Conservation (phyloP, 2,113 vertebrate genomes). For the Perognathus longimembris region DNA sequence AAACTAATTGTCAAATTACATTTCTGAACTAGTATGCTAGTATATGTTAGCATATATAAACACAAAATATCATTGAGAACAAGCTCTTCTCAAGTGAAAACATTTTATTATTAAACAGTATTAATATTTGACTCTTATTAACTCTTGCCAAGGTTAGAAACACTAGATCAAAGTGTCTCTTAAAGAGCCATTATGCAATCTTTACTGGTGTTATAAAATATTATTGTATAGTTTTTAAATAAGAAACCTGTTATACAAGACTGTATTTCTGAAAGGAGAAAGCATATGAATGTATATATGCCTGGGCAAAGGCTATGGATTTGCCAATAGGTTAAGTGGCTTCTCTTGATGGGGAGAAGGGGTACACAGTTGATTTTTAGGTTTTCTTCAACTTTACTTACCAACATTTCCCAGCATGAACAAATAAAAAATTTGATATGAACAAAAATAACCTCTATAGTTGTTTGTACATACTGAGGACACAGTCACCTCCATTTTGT, state of each 20-base stretch:
- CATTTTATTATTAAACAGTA: not conserved
- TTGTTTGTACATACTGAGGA: not conserved
- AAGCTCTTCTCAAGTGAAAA: not conserved
- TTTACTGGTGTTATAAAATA: not conserved
- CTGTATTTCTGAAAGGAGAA: not conserved
- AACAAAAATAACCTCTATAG: not conserved
- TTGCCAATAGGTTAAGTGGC: not conserved
- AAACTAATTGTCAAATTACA: constrained; percentile 2
- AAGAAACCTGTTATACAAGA: not conserved
- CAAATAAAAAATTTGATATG: not conserved
- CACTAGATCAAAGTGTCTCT: not conserved
- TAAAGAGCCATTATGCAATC: not conserved
- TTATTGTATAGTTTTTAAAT: not conserved
- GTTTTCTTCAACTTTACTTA: constrained; percentile 26
- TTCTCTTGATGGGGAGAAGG: not conserved
- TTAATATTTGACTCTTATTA: not conserved
- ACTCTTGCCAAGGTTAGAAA: not conserved
- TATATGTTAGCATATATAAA: not conserved
- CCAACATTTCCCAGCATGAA: not conserved
- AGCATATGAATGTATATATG: no score
- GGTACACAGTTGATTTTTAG: not conserved
- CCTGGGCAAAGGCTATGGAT: not conserved
- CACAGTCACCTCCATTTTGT: not conserved
- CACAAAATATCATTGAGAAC: not conserved
- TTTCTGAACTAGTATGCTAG: not conserved